Evolutionary conservation across 1,140 invertebrate species (phyloP).

Genomic region (Aradophagus sp.): DNA sequence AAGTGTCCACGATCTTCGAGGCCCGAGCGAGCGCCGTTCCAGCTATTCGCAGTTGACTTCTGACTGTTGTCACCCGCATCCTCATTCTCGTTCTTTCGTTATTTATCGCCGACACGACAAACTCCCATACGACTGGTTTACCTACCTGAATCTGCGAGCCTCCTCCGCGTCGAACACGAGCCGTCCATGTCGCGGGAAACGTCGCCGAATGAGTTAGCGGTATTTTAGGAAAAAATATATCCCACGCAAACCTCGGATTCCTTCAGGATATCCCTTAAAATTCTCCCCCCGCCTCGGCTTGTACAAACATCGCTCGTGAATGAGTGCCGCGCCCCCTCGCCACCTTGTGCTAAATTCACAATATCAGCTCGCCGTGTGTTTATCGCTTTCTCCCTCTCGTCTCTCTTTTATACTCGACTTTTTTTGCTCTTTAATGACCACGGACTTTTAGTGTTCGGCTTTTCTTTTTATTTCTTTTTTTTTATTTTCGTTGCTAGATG

Average conservation of each 20-base stretch:
- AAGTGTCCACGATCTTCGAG: conserved; percentile 37
- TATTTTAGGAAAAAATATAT: conserved; percentile 56
- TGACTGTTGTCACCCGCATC: conserved; percentile 59
- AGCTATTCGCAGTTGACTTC: conserved; percentile 54
- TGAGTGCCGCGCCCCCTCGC: no score
- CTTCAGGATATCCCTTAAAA: conserved; percentile 36
- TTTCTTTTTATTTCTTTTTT: no score
- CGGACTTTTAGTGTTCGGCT: no score
- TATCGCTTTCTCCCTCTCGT: no score
- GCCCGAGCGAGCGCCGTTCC: conserved; percentile 47
- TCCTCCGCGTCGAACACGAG: conserved; percentile 57
- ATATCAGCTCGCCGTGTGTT: no score
- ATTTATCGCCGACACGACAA: conserved; percentile 54
- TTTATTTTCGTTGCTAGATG: no score
- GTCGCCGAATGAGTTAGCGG: conserved; percentile 55
- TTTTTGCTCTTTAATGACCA: no score
- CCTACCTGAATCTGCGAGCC: conserved; percentile 58
- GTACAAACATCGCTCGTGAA: no score
- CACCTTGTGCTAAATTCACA: no score
- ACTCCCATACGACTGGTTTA: conserved; percentile 58
- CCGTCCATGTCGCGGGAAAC: conserved; percentile 57
- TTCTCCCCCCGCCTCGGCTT: no score
- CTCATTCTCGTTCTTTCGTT: conserved; percentile 54
- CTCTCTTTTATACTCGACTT: no score
- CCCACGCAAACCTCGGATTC: conserved; percentile 51